These are phyloP conservation scores for Chloroclysta siterata DNA, from an alignment of 2,888 invertebrate genomes.

Conservation along the genomic window DNA sequence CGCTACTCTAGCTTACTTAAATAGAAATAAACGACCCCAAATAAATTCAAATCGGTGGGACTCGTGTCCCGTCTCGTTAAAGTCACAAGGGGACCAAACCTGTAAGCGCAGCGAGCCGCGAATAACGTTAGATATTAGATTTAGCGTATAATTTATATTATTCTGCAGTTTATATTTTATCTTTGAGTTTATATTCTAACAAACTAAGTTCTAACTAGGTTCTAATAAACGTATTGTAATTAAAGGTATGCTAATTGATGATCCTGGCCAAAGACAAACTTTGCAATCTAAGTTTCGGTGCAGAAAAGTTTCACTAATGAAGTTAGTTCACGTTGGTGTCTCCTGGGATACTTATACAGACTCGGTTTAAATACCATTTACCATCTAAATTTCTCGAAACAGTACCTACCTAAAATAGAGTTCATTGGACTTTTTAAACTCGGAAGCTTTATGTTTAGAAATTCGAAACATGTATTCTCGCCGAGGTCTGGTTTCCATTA, in stretches of 20 bases:
- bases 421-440: neutral
- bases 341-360: neutral
- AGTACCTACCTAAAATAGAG: neutral
- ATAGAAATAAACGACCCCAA: neutral
- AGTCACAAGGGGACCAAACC: too few relatives aligned
- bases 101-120: too few relatives aligned
- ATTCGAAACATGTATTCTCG: conserved; percentile 2
- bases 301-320: conserved; percentile 20
- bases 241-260: conserved; percentile 6
- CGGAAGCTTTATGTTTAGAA: too few relatives aligned
- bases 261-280: conserved; percentile 12
- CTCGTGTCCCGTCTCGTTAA: too few relatives aligned
- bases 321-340: conserved; percentile 9
- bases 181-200: neutral
- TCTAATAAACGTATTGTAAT: neutral
- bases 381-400: neutral
- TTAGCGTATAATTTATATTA: neutral
- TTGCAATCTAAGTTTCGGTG: conserved; percentile 7
- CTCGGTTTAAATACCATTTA: neutral
- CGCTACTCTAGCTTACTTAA: neutral
- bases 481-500: conserved; percentile 11
- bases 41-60: too few relatives aligned
- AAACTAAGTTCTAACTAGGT: neutral
- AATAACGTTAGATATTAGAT: too few relatives aligned
- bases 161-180: too few relatives aligned